These are phyloP conservation scores for Tricholauxania praeusta DNA, from an alignment of 2,888 invertebrate species.

Conservation along the genomic window DNA sequence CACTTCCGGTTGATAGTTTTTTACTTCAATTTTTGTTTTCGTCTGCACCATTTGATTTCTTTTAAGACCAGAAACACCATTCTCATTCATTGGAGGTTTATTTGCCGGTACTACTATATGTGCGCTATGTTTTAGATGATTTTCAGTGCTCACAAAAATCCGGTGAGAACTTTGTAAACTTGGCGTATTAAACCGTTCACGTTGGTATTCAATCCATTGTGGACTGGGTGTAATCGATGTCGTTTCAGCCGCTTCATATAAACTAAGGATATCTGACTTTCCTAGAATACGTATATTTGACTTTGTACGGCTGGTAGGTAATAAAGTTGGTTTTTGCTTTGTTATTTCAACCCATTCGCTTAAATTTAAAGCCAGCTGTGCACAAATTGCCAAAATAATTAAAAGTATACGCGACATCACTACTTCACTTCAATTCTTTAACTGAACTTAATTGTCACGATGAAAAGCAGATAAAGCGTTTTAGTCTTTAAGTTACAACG, in stretches of 20 bases:
- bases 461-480: background rate
- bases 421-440: too few species aligned
- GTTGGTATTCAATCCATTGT: constrained; percentile 64
- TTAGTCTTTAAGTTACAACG: background rate
- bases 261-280: too few species aligned
- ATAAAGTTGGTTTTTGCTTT: constrained; percentile 33
- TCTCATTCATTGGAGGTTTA: background rate
- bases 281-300: too few species aligned
- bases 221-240: constrained; percentile 55
- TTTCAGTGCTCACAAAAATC: constrained; percentile 50
- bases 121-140: constrained; percentile 53
- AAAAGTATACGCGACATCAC: constrained; percentile 12
- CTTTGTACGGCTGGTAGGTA: too few species aligned
- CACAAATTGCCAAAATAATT: background rate
- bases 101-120: constrained; percentile 50
- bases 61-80: background rate
- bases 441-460: constrained; percentile 1
- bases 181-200: constrained; percentile 55
- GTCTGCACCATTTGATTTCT: constrained; percentile 51
- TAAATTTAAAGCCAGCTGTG: background rate
- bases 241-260: too few species aligned
- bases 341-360: constrained; percentile 52
- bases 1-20: constrained; percentile 38
- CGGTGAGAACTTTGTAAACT: constrained; percentile 43
- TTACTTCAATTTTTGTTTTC: constrained; percentile 50